These are phyloP conservation scores for Petromus typicus DNA, from an alignment of 2,113 vertebrate genomes.

Conservation along the genomic window DNA sequence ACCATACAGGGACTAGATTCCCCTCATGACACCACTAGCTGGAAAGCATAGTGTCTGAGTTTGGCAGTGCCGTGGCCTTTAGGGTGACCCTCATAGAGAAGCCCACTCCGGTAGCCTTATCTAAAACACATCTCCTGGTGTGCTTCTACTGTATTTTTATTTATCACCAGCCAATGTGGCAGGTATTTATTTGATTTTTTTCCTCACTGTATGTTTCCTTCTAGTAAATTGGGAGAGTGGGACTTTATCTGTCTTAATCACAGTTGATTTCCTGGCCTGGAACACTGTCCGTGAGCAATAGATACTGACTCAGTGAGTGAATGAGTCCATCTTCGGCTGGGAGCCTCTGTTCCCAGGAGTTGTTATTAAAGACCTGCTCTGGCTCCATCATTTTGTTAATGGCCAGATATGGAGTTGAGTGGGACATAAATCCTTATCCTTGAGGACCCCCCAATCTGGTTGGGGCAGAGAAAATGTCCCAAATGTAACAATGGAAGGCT, in stretches of 20 bases:
- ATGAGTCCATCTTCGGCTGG: background rate
- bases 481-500: background rate
- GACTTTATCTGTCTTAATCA: background rate
- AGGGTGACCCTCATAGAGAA: background rate
- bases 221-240: background rate
- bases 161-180: background rate
- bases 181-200: background rate
- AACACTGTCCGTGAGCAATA: background rate
- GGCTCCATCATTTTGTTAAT: background rate
- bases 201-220: background rate
- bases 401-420: background rate
- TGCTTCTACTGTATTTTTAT: background rate
- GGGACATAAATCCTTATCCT: background rate
- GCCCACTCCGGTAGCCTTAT: background rate
- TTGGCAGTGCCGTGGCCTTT: background rate
- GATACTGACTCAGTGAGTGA: background rate
- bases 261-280: background rate
- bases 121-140: background rate
- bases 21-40: too few relatives aligned
- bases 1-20: background rate
- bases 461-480: background rate
- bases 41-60: background rate
- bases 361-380: background rate
- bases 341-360: background rate
- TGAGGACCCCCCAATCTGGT: background rate